Evolutionary conservation across 2,113 vertebrate genomes (phyloP).

Genomic region (Vimba vimba): DNA sequence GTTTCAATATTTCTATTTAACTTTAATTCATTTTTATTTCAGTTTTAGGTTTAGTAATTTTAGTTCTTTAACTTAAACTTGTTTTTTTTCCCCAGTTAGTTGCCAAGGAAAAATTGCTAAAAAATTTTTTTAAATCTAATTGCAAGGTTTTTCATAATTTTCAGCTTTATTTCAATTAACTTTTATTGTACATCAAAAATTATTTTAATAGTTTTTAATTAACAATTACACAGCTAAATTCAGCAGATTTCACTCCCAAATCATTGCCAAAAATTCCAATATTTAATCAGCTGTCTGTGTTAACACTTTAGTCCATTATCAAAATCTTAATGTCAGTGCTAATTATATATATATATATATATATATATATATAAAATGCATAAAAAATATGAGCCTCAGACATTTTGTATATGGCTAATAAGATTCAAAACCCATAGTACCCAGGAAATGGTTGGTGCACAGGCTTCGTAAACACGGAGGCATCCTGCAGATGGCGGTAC

Average conservation of each 20-base stretch:
- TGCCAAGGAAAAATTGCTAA: too few relatives aligned
- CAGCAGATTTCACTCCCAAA: neutral
- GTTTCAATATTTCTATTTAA: neutral
- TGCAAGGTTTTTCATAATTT: neutral
- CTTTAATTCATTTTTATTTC: neutral
- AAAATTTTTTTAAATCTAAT: neutral
- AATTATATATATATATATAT: neutral
- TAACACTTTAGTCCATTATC: neutral
- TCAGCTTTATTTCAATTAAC: neutral
- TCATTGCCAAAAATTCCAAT: neutral
- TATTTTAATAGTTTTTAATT: neutral
- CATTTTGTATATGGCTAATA: neutral
- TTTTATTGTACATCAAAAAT: neutral
- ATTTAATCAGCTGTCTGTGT: neutral
- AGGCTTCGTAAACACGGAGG: conserved; percentile 90
- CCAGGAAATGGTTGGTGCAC: conserved; percentile 98
- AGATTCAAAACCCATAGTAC: conserved; percentile 71
- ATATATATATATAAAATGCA: neutral
- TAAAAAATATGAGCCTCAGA: neutral
- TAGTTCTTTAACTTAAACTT: neutral
- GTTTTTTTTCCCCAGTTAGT: neutral
- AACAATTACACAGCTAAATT: neutral
- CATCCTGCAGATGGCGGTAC: conserved; percentile 93
- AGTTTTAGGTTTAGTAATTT: neutral
- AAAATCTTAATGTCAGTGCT: neutral